Percentiles rank a stretch among this genome's conserved stretches.
phyloP scores from a whole-genome alignment of 1,140 invertebrate species.

The Diplogasteroides magnus region DNA sequence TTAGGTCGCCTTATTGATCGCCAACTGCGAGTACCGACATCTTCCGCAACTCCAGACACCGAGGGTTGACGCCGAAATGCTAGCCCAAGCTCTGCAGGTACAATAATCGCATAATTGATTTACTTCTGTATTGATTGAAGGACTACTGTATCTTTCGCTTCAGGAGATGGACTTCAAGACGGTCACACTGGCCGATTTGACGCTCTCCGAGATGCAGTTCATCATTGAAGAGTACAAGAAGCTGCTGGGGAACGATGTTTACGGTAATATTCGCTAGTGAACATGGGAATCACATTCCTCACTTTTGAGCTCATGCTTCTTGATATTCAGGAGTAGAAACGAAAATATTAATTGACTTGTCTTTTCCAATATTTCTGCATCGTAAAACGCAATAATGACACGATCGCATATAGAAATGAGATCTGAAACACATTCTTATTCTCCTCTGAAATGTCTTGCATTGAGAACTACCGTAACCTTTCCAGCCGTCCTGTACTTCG shows the following conservation, averaged over 20 bases:
- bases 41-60: constrained; percentile 55
- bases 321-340: no score
- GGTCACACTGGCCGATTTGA: constrained; percentile 58
- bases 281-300: no score
- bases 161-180: constrained; percentile 58
- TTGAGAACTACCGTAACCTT: constrained; percentile 5
- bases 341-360: no score
- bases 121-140: not conserved
- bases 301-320: no score
- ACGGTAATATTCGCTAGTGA: constrained; percentile 45
- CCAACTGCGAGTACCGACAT: constrained; percentile 58
- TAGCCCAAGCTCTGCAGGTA: constrained; percentile 39
- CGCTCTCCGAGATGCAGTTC: constrained; percentile 56
- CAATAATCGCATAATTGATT: constrained; percentile 6
- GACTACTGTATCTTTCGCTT: not conserved
- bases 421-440: no score
- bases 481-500: constrained; percentile 59
- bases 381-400: no score
- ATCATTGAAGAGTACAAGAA: constrained; percentile 57
- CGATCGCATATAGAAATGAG: no score
- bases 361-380: no score
- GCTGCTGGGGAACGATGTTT: constrained; percentile 57
- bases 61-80: constrained; percentile 55
- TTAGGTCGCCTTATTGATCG: constrained; percentile 58
- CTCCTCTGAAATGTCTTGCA: no score